Percentiles rank a stretch among this genome's conserved stretches.
These are phyloP conservation scores for Agrochola lychnidis DNA, from an alignment of 2,888 invertebrate genomes.

Conservation along the genomic window DNA sequence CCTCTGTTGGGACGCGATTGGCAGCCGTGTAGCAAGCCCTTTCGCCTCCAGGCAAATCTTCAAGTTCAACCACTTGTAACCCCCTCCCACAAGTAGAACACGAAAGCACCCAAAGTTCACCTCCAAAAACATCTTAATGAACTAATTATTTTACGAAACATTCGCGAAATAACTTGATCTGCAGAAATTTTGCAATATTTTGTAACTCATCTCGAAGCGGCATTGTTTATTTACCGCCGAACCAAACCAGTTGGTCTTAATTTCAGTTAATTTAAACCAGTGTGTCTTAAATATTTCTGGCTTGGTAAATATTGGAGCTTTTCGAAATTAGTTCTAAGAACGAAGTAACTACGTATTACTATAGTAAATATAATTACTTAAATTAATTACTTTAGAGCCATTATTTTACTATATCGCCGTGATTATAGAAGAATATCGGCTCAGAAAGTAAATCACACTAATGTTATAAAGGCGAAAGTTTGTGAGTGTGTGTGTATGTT, in stretches of 20 bases:
- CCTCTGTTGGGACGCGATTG: no score
- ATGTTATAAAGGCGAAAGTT: no score
- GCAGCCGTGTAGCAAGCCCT: no score
- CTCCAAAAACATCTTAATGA: constrained; percentile 45
- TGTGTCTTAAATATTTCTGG: constrained; percentile 48
- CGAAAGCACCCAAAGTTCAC: constrained; percentile 21
- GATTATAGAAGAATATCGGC: no score
- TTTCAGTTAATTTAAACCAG: constrained; percentile 47
- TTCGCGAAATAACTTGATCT: constrained; percentile 38
- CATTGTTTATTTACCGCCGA: constrained; percentile 48
- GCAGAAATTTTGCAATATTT: constrained; percentile 44
- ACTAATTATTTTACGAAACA: constrained; percentile 50
- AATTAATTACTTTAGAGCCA: not conserved
- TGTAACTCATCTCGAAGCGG: constrained; percentile 48
- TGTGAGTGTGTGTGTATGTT: no score
- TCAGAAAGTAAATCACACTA: no score
- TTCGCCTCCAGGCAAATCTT: not conserved
- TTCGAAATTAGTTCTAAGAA: constrained; percentile 10
- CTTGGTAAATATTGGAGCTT: constrained; percentile 33
- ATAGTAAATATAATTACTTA: not conserved
- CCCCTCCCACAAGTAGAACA: constrained; percentile 16
- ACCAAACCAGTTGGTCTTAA: constrained; percentile 45
- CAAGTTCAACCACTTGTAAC: constrained; percentile 21
- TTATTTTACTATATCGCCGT: not conserved
- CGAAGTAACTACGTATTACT: not conserved